Conservation (phyloP, 1,140 invertebrate species). For the Lanistes nyassanus region DNA sequence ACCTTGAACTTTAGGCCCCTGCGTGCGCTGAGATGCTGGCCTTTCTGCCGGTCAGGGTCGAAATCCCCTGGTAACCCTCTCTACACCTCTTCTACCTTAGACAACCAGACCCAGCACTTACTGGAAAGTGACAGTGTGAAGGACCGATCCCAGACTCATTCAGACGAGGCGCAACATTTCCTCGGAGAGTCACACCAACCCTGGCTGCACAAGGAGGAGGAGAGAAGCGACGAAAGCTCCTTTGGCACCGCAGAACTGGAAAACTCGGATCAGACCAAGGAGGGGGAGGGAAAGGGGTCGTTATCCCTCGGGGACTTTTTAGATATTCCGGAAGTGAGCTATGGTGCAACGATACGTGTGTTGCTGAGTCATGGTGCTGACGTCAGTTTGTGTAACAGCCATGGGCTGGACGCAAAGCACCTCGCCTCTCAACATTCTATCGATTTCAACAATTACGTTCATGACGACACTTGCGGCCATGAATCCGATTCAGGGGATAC, state of each 20-base stretch:
- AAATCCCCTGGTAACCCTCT: not conserved
- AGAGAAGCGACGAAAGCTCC: not conserved
- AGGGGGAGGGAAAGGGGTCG: not conserved
- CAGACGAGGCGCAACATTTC: not conserved
- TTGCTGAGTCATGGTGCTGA: slow-evolving; percentile 4
- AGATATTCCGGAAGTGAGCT: not conserved
- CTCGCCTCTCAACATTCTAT: no score
- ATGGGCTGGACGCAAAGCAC: not conserved
- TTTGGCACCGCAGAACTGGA: not conserved
- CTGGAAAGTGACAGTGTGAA: not conserved
- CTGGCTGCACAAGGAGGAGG: not conserved
- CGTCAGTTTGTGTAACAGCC: not conserved
- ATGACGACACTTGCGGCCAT: no score
- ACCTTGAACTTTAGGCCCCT: not conserved
- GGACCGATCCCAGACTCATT: not conserved
- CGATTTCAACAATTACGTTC: no score
- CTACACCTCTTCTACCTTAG: not conserved
- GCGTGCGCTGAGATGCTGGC: not conserved
- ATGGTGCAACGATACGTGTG: not conserved
- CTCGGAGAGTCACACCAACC: no score
- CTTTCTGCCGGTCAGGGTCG: not conserved
- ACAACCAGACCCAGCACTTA: not conserved
- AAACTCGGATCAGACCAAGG: not conserved
- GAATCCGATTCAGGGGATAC: no score
- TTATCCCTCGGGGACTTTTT: not conserved